Evolutionary conservation across 2,888 invertebrate genomes (phyloP).

Genomic region (Papilio demoleus): DNA sequence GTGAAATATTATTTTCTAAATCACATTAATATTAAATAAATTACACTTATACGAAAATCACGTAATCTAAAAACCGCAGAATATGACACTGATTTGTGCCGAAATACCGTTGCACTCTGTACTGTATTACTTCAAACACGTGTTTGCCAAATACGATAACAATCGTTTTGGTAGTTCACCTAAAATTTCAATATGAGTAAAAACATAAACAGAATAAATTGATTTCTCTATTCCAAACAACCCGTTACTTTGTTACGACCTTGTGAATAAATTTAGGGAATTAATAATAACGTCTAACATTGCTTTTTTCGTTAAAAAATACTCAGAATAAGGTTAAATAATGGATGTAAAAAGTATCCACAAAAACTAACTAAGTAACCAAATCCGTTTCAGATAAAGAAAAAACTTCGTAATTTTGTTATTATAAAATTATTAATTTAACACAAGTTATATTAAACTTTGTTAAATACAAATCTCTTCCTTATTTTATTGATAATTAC

Average conservation of each 20-base stretch:
- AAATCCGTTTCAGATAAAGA: slow-evolving; percentile 3
- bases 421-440: neutral
- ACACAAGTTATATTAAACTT: no score
- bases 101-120: slow-evolving; percentile 52
- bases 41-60: slow-evolving; percentile 1
- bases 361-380: slow-evolving; percentile 4
- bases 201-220: neutral
- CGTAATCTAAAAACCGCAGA: slow-evolving; percentile 11
- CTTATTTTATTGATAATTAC: no score
- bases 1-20: neutral
- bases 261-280: neutral
- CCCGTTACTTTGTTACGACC: neutral
- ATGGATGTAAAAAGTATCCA: neutral
- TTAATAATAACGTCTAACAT: neutral
- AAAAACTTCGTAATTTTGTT: neutral
- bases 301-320: neutral
- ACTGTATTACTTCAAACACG: slow-evolving; percentile 53
- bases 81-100: slow-evolving; percentile 48
- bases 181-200: neutral
- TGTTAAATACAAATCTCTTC: no score
- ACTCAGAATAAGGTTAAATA: slow-evolving; percentile 15
- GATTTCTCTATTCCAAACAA: neutral
- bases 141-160: slow-evolving; percentile 11
- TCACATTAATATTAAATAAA: slow-evolving; percentile 6
- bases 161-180: neutral